Percentiles rank a stretch among this genome's conserved stretches.
phyloP scores from a whole-genome alignment of 2,797 vertebrate species.

The Myripristis murdjan region DNA sequence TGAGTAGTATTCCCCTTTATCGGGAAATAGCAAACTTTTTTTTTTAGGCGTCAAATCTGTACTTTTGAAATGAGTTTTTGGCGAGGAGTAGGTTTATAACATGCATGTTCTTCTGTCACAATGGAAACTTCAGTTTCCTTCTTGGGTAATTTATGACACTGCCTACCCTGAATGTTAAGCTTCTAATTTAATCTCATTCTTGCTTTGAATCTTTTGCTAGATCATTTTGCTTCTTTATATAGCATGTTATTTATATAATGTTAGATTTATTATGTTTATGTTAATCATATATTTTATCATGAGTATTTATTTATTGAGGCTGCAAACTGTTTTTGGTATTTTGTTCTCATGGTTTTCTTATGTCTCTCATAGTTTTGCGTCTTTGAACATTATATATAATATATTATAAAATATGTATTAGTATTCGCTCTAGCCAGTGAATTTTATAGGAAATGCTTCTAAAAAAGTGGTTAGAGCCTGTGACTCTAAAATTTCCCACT shows the following conservation, averaged over 20 bases:
- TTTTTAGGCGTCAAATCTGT: conserved; percentile 18
- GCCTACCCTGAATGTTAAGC: neutral
- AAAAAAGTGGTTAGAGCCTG: neutral
- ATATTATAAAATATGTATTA: neutral
- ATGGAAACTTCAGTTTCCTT: conserved; percentile 52
- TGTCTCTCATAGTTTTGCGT: neutral
- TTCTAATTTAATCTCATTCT: neutral
- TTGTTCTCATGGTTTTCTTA: neutral
- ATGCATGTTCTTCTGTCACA: conserved; percentile 33
- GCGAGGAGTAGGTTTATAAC: conserved; percentile 22
- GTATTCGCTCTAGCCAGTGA: neutral
- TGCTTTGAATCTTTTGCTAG: conserved; percentile 3
- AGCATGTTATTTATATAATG: no score
- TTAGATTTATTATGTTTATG: no score
- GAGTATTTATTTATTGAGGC: neutral
- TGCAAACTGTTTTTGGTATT: neutral
- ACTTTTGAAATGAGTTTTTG: conserved; percentile 47
- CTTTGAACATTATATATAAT: neutral
- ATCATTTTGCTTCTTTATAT: no score
- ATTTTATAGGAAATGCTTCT: neutral
- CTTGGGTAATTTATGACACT: neutral
- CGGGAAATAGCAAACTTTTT: neutral
- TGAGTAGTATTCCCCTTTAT: neutral
- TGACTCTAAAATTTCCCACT: neutral
- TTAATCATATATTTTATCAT: no score